Percentiles rank a stretch among this genome's conserved stretches.
Evolutionary conservation across 2,888 invertebrate species (phyloP).

Genomic region (Calephelis perditalis): DNA sequence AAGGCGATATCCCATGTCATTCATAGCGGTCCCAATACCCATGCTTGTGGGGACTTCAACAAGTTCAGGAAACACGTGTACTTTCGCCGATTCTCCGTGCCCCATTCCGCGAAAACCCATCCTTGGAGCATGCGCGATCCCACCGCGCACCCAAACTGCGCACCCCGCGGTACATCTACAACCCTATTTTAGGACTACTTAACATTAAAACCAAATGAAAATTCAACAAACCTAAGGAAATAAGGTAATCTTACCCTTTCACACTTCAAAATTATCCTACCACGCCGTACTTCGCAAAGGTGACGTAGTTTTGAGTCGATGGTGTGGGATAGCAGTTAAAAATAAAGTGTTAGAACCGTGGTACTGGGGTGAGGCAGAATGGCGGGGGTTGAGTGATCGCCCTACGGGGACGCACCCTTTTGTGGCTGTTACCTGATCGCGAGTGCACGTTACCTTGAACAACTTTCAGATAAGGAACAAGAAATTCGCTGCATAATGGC

Average conservation of each 20-base stretch:
- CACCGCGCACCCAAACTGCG: constrained; percentile 41
- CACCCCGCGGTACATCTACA: constrained; percentile 46
- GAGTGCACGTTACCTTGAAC: constrained; percentile 30
- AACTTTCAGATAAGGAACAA: no score
- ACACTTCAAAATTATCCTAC: neutral
- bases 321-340: constrained; percentile 72
- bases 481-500: no score
- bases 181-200: constrained; percentile 55
- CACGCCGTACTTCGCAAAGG: neutral
- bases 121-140: neutral
- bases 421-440: constrained; percentile 36
- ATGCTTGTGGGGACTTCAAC: constrained; percentile 23
- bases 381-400: constrained; percentile 73
- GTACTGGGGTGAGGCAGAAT: constrained; percentile 73
- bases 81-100: constrained; percentile 28
- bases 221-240: constrained; percentile 28
- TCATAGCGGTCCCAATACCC: constrained; percentile 12
- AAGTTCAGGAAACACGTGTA: constrained; percentile 29
- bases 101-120: constrained; percentile 24
- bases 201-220: constrained; percentile 63
- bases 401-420: constrained; percentile 64
- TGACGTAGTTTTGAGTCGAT: constrained; percentile 38
- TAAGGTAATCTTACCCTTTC: constrained; percentile 51
- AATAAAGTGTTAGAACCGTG: constrained; percentile 67
- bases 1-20: constrained; percentile 8